A percentile compares a stretch with the other conserved stretches of the same genome.
Conservation (phyloP, 2,797 vertebrate genomes). For the Galagoides demidoff region DNA sequence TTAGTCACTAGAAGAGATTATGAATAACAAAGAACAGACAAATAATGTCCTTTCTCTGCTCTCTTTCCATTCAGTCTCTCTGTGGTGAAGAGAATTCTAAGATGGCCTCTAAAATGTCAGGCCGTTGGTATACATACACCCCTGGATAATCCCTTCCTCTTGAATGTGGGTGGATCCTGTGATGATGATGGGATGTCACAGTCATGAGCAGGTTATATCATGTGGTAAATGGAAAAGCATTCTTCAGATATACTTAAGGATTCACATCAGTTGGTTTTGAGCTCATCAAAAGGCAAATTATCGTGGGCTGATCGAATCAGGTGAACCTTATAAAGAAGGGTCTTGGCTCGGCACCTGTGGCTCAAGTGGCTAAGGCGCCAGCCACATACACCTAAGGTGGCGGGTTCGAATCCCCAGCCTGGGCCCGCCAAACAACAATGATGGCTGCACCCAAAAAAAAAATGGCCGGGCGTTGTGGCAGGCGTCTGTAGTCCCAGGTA, state of each 20-base stretch:
- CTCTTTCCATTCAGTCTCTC: neutral
- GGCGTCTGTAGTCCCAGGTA: too few species aligned
- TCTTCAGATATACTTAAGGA: neutral
- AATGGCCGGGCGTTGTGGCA: too few species aligned
- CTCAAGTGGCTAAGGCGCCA: too few species aligned
- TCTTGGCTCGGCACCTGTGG: too few species aligned
- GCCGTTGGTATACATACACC: neutral
- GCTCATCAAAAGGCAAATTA: neutral
- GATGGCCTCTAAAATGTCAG: neutral
- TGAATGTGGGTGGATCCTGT: neutral
- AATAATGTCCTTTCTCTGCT: neutral
- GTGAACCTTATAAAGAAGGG: neutral
- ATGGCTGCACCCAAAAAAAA: too few species aligned
- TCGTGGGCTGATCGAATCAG: neutral
- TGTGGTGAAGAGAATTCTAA: neutral
- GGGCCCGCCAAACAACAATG: too few species aligned
- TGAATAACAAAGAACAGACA: neutral
- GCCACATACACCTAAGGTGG: too few species aligned
- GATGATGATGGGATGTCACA: neutral
- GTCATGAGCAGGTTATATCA: neutral
- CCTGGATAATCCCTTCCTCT: neutral
- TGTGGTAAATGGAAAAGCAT: neutral
- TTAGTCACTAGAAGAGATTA: neutral
- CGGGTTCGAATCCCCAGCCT: too few species aligned
- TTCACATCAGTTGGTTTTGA: neutral